Evolutionary conservation across 2,797 vertebrate genomes (phyloP), one percentile per base, ranked within the genome.

Genomic region (Pseudochromis fuscus): DNA sequence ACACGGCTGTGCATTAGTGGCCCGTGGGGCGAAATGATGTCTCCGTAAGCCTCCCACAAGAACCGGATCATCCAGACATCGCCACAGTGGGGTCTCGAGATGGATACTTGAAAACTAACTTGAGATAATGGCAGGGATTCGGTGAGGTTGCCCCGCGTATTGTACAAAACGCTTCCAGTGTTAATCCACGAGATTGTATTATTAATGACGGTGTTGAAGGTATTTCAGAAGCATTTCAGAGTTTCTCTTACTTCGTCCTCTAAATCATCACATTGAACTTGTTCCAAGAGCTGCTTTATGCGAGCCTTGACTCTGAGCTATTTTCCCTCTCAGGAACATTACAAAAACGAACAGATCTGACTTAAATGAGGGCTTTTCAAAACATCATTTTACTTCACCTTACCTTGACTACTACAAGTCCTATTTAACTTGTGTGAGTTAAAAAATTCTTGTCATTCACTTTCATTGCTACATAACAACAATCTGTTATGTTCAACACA

Each of bases 11-110:
- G 68, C 44, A 53, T 66, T 65, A 68, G 73, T n/a, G n/a, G 59
- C 50, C 56, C 19, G 62, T 24, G 38, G 68, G 52, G 37, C 38
- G 27, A 75, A 40, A 31, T 30, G 25, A 74, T 62, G 74, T 78
- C 71, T 82, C 50, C 61, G 50, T 23, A 86, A 71, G 33, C 61
- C 68, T 75, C 42, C 18, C 19, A 37, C 19, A n/a, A 65, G 63
- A 79, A 81, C 52, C 63, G 62, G 50, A 75, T 83, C 58, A 75
- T 82, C 79, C 68, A 67, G 77, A 82, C 53, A 46, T 42, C 66
- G 64, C 56, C 16, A 48, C 31, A 56, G 19, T 38, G 19, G 49
- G 60, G 73, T 63, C 35, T 53, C 50, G 30, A 72, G 16, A 68
- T 51, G 33, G 63, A 79, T 42, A 49, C 67, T 62, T 55, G 13